A percentile compares a stretch with the other conserved stretches of the same genome.
phyloP scores from a whole-genome alignment of 2,113 vertebrate species.

The Pterocles orientalis region DNA sequence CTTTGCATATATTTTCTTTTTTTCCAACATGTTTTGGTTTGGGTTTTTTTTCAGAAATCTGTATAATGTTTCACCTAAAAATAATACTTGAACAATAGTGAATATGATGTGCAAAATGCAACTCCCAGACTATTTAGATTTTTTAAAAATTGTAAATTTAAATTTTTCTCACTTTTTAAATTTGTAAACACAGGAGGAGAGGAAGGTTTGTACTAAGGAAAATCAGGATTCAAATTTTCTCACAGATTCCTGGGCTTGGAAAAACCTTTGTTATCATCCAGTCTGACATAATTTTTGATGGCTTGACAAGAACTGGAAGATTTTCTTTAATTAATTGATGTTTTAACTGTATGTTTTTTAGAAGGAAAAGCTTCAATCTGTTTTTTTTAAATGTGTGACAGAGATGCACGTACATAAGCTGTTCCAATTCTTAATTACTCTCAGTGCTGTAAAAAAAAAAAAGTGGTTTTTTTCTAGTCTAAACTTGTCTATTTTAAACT shows the following conservation, averaged over 20 bases:
- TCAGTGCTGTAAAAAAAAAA: not conserved
- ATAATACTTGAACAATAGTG: not conserved
- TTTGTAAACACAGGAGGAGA: not conserved
- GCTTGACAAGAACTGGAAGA: not conserved
- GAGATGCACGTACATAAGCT: not conserved
- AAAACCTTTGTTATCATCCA: not conserved
- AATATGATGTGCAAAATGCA: not conserved
- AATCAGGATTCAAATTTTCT: not conserved
- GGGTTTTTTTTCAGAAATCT: not conserved
- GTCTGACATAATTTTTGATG: not conserved
- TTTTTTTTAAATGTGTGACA: conserved; percentile 25
- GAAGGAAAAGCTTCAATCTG: conserved; percentile 9
- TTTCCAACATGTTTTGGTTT: not conserved
- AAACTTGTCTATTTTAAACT: not conserved
- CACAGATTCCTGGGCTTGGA: not conserved
- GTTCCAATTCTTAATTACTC: conserved; percentile 28
- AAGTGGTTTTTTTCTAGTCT: not conserved
- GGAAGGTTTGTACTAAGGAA: not conserved
- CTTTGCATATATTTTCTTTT: not conserved
- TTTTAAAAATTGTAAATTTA: not conserved
- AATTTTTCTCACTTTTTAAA: not conserved
- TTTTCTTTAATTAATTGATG: not conserved
- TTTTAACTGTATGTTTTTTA: not conserved
- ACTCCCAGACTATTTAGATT: not conserved
- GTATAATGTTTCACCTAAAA: not conserved